phyloP scores from a whole-genome alignment of 1,140 invertebrate species.

The Bombus soroeensis region DNA sequence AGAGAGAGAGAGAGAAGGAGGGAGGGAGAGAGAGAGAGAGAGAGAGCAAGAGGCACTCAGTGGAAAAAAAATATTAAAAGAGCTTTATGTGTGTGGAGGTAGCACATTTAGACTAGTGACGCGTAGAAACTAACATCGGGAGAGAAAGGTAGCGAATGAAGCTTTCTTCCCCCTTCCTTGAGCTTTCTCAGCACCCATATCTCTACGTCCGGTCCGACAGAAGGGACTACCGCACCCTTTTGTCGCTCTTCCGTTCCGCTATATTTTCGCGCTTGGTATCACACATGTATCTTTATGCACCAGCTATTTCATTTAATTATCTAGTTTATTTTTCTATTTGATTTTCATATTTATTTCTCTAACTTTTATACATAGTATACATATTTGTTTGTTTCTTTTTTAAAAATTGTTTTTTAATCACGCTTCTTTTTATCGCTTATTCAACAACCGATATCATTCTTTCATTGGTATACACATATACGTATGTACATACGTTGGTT shows the following conservation, averaged over 20 bases:
- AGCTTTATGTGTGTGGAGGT: slow-evolving; percentile 68
- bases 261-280: slow-evolving; percentile 38
- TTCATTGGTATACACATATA: neutral
- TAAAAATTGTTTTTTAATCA: neutral
- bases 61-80: slow-evolving; percentile 30
- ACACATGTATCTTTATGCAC: slow-evolving; percentile 11
- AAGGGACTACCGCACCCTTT: slow-evolving; percentile 38
- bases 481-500: slow-evolving; percentile 25
- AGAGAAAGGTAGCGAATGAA: slow-evolving; percentile 66
- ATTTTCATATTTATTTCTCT: neutral
- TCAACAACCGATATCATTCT: slow-evolving; percentile 8
- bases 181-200: slow-evolving; percentile 68
- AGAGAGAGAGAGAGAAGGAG: slow-evolving; percentile 11
- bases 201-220: slow-evolving; percentile 28
- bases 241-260: slow-evolving; percentile 52
- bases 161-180: slow-evolving; percentile 67
- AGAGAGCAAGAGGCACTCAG: slow-evolving; percentile 54
- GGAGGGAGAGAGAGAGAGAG: slow-evolving; percentile 18
- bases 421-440: slow-evolving; percentile 18
- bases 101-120: slow-evolving; percentile 68
- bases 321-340: neutral
- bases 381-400: neutral
- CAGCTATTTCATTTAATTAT: neutral
- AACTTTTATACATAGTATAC: neutral
- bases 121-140: slow-evolving; percentile 70